Percentiles rank a stretch among this genome's conserved stretches.
phyloP scores from a whole-genome alignment of 2,113 vertebrate species.

The Python bivittatus region DNA sequence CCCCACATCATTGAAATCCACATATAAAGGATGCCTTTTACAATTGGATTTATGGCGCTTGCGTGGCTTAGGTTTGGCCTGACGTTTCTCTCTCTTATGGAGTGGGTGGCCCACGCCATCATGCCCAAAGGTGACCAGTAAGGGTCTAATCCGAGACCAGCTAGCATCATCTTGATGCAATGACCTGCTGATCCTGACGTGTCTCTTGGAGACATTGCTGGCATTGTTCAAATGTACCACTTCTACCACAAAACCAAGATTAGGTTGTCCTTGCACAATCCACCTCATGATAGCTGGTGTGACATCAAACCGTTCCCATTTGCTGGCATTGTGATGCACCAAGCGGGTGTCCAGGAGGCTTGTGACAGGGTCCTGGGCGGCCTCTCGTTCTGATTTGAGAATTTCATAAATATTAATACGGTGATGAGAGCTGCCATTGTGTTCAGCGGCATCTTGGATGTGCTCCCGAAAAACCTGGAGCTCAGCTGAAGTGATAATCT shows the following conservation, averaged over 20 bases:
- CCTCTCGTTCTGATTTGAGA: constrained; percentile 79
- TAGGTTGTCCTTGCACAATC: constrained; percentile 87
- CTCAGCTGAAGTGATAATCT: constrained; percentile 93
- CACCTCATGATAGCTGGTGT: constrained; percentile 91
- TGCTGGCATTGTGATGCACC: constrained; percentile 90
- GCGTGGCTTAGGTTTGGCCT: constrained; percentile 86
- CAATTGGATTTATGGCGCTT: constrained; percentile 93
- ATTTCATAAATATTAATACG: constrained; percentile 99
- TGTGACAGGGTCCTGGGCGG: constrained; percentile 81
- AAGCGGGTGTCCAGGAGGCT: constrained; percentile 96
- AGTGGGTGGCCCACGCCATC: constrained; percentile 92
- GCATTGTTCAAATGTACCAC: constrained; percentile 84
- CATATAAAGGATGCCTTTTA: constrained; percentile 91
- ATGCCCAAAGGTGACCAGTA: constrained; percentile 94
- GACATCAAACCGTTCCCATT: constrained; percentile 97
- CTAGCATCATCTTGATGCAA: constrained; percentile 88
- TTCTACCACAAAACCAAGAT: constrained; percentile 95
- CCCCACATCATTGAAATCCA: constrained; percentile 98
- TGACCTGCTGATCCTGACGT: constrained; percentile 95
- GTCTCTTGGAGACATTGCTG: constrained; percentile 78
- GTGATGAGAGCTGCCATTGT: constrained; percentile 80
- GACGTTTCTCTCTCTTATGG: constrained; percentile 90
- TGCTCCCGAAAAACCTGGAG: constrained; percentile 93
- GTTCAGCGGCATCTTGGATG: constrained; percentile 78
- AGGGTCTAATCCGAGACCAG: constrained; percentile 90